Evolutionary conservation across 2,797 vertebrate genomes (phyloP).

Genomic region (Argentina silus): DNA sequence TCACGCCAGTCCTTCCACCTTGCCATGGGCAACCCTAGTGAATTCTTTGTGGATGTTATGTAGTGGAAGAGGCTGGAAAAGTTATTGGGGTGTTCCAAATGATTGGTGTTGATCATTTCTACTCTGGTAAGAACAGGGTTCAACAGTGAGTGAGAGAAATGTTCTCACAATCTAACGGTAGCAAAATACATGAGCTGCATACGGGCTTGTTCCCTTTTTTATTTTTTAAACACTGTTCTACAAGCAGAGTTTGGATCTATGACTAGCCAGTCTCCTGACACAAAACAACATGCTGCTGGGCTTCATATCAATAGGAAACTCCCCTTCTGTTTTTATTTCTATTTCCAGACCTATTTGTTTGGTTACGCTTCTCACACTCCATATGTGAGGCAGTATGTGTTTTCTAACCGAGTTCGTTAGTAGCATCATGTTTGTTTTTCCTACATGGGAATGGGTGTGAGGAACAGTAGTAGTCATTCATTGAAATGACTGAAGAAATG

Average conservation of each 20-base stretch:
- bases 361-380: slow-evolving; percentile 5
- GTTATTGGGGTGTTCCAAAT: not conserved
- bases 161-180: not conserved
- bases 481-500: slow-evolving; percentile 10
- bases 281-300: not conserved
- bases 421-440: slow-evolving; percentile 17
- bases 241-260: slow-evolving; percentile 7
- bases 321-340: not conserved
- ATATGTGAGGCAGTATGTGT: not conserved
- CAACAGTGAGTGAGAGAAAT: slow-evolving; percentile 41
- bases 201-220: not conserved
- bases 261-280: slow-evolving; percentile 7
- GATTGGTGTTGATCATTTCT: slow-evolving; percentile 41
- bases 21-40: slow-evolving; percentile 91
- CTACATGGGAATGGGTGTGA: not conserved
- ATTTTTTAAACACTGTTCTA: not conserved
- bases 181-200: not conserved
- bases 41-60: slow-evolving; percentile 92
- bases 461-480: slow-evolving; percentile 18
- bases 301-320: not conserved
- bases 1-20: slow-evolving; percentile 91
- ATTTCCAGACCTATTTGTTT: not conserved
- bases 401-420: slow-evolving; percentile 1
- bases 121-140: slow-evolving; percentile 76
- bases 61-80: slow-evolving; percentile 50